phyloP scores from a whole-genome alignment of 1,140 invertebrate genomes.

The Aradophagus sp. region DNA sequence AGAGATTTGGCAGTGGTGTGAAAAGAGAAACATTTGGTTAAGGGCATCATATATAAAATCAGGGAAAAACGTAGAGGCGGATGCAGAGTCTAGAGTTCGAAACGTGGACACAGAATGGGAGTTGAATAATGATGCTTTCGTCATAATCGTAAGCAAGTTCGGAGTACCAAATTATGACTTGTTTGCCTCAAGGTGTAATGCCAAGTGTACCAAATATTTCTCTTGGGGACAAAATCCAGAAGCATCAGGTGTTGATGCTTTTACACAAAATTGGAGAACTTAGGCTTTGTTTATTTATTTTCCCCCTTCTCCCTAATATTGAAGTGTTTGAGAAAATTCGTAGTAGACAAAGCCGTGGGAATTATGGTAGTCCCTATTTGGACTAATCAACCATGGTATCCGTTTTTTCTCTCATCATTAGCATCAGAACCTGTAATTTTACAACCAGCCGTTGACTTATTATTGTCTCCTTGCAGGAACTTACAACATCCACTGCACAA shows the following conservation, averaged over 20 bases:
- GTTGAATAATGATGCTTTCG: constrained; percentile 30
- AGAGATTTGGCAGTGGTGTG: constrained; percentile 50
- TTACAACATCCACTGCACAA: not conserved
- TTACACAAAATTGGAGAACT: constrained; percentile 54
- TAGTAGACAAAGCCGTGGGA: constrained; percentile 27
- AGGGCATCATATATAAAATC: constrained; percentile 40
- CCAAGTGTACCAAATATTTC: constrained; percentile 52
- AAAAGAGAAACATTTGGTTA: constrained; percentile 14
- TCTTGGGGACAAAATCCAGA: constrained; percentile 55
- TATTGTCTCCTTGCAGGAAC: constrained; percentile 36
- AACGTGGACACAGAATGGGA: constrained; percentile 48
- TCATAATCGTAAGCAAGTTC: constrained; percentile 40
- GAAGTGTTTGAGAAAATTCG: constrained; percentile 47
- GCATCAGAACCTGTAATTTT: constrained; percentile 16
- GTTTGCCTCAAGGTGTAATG: constrained; percentile 53
- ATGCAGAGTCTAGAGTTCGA: constrained; percentile 38
- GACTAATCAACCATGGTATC: constrained; percentile 61
- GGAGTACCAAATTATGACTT: constrained; percentile 44
- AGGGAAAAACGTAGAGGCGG: constrained; percentile 51
- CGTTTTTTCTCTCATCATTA: constrained; percentile 30
- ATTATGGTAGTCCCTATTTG: constrained; percentile 63
- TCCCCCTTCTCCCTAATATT: constrained; percentile 57
- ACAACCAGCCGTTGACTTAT: constrained; percentile 9
- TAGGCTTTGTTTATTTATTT: constrained; percentile 52
- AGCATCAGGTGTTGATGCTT: constrained; percentile 48